phyloP scores from a whole-genome alignment of 2,113 vertebrate genomes.

The Salvelinus namaycush region DNA sequence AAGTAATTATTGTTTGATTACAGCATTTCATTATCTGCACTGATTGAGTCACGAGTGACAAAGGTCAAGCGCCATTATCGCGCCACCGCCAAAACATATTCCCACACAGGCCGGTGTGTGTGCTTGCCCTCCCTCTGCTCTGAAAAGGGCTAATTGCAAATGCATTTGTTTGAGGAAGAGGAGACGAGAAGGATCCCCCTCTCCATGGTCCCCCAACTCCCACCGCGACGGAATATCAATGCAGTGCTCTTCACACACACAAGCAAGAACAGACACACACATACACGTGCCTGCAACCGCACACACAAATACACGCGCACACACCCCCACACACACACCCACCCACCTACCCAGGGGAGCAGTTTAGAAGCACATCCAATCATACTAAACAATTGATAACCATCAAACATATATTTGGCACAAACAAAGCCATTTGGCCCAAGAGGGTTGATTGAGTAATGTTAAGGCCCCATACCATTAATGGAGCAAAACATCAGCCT shows the following conservation, averaged over 20 bases:
- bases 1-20: constrained; percentile 86
- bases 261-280: constrained; percentile 4
- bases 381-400: constrained; percentile 44
- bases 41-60: constrained; percentile 79
- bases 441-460: constrained; percentile 18
- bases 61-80: constrained; percentile 80
- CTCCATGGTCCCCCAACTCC: neutral
- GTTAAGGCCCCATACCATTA: neutral
- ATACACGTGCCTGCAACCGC: constrained; percentile 2
- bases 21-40: constrained; percentile 82
- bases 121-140: constrained; percentile 63
- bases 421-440: constrained; percentile 44
- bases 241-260: constrained; percentile 16
- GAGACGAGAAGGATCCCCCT: constrained; percentile 42
- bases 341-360: constrained; percentile 39
- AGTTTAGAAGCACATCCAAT: constrained; percentile 40
- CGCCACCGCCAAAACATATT: constrained; percentile 70
- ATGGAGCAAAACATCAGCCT: neutral
- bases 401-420: constrained; percentile 43
- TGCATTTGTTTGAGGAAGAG: constrained; percentile 80
- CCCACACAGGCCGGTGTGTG: constrained; percentile 59
- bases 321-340: neutral
- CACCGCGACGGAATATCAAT: constrained; percentile 51
- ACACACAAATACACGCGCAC: constrained; percentile 21
- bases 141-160: constrained; percentile 81